Base-by-base conservation (phyloP, 2,113 vertebrate species). In the Chunga burmeisteri region DNA sequence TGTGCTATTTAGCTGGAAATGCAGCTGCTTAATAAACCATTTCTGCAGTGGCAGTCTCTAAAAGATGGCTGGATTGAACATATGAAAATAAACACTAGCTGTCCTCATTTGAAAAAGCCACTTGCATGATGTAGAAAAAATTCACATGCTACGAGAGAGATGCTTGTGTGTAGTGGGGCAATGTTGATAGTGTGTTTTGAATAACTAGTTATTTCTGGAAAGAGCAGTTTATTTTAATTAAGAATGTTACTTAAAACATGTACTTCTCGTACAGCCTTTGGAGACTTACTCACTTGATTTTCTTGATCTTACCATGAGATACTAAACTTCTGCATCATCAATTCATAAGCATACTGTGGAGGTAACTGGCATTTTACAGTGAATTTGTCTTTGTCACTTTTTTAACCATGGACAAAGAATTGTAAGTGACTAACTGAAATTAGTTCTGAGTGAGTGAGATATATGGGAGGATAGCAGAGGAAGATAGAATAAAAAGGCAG, bases 111-210 rank as follows among this genome's bases (percentile, higher is more conserved):
- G 62, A 18, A 80, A 83, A 32, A n/a, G 65, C 26, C 11, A 42
- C 30, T 36, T 1, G 1, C 3, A 1, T n/a, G 1, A 46, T 50
- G n/a, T 20, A 2, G 11, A 58, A 52, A 56, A 46, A 40, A 26
- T 2, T 30, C 7, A 15, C 1, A 0, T 32, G 15, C 11, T 73
- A 0, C 0, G 0, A 47, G 40, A 18, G 30, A 53, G 15, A 7
- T 50, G 8, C 20, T 71, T 84, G 11, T 40, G 13, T 27, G 3
- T 53, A 63, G 25, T 34, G 22, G 40, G 16, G 4, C 8, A 11
- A 0, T 26, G 15, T 15, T 63, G 46, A 61, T 70, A 44, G 16
- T 36, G 11, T 49, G 13, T 68, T 86, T 90, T 59, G n/a, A 72
- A 79, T n/a, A 88, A 42, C 9, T 75, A n/a, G 13, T 50, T 80